Conservation (phyloP, 2,888 invertebrate species). For the Athripsodes cinereus region DNA sequence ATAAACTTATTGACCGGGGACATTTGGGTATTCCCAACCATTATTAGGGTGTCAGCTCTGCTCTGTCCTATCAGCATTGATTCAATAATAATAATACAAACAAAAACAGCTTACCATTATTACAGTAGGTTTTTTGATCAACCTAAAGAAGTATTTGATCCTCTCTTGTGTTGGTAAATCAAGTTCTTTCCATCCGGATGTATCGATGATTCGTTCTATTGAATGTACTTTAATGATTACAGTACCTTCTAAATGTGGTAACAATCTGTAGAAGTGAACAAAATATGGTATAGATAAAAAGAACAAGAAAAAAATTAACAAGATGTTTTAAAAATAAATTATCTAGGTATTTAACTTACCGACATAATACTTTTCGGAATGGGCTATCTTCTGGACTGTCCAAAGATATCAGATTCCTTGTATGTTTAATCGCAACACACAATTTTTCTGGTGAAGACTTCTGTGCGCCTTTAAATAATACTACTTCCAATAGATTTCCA, state of each 20-base stretch:
- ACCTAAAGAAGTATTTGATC: not conserved
- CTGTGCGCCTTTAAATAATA: not conserved
- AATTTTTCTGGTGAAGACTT: not conserved
- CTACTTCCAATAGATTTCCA: not conserved
- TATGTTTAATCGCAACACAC: not conserved
- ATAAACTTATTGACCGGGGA: too few species aligned
- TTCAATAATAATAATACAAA: not conserved
- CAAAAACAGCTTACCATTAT: not conserved
- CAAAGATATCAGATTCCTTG: not conserved
- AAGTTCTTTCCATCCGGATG: not conserved
- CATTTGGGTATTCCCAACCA: too few species aligned
- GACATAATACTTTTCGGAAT: not conserved
- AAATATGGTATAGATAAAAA: too few species aligned
- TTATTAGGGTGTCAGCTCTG: too few species aligned
- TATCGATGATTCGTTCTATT: not conserved
- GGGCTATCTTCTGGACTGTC: not conserved
- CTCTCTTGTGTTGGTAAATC: not conserved
- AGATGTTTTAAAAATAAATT: too few species aligned
- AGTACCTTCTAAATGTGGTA: not conserved
- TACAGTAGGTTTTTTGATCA: not conserved
- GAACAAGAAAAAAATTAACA: not conserved
- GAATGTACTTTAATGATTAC: not conserved
- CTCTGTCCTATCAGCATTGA: too few species aligned
- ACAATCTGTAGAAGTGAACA: not conserved
- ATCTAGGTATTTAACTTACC: not conserved